These are phyloP conservation scores for Aspiorhynchus laticeps DNA, from an alignment of 2,113 vertebrate genomes.

Conservation along the genomic window DNA sequence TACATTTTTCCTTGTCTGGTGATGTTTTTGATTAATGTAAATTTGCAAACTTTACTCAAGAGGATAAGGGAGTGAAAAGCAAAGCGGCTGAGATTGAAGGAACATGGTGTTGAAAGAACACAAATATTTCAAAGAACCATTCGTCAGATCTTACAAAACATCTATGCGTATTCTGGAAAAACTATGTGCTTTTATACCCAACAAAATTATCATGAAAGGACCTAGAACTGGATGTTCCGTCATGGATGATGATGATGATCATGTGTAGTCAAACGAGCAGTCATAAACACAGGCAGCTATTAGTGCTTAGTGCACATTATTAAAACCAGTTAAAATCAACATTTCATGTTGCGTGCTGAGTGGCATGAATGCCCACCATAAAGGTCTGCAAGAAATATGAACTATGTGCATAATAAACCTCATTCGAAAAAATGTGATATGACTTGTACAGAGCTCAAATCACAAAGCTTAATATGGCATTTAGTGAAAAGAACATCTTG, in stretches of 20 bases:
- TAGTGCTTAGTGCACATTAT: constrained; percentile 22
- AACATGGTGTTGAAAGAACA: background rate
- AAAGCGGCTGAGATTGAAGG: constrained; percentile 5
- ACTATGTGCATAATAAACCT: background rate
- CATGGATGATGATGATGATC: constrained; percentile 16
- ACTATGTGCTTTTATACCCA: background rate
- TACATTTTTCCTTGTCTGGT: background rate
- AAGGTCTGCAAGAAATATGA: constrained; percentile 13
- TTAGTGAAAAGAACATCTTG: constrained; percentile 17
- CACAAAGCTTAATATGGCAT: background rate
- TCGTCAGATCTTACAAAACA: background rate
- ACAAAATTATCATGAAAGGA: background rate
- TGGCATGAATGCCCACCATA: constrained; percentile 1
- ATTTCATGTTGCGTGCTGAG: constrained; percentile 20
- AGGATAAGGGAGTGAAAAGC: background rate
- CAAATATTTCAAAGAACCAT: background rate
- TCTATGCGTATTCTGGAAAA: background rate
- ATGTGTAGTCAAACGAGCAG: constrained; percentile 12
- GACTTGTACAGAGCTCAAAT: constrained; percentile 11
- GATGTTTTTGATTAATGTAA: constrained; percentile 15
- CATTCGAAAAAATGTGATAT: constrained; percentile 17
- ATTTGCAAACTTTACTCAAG: background rate
- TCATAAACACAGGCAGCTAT: background rate
- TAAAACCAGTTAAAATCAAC: constrained; percentile 39
- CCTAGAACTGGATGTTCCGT: background rate